These are phyloP conservation scores for Rhabdophis nuchalis DNA, from an alignment of 2,797 vertebrate genomes.

Conservation along the genomic window DNA sequence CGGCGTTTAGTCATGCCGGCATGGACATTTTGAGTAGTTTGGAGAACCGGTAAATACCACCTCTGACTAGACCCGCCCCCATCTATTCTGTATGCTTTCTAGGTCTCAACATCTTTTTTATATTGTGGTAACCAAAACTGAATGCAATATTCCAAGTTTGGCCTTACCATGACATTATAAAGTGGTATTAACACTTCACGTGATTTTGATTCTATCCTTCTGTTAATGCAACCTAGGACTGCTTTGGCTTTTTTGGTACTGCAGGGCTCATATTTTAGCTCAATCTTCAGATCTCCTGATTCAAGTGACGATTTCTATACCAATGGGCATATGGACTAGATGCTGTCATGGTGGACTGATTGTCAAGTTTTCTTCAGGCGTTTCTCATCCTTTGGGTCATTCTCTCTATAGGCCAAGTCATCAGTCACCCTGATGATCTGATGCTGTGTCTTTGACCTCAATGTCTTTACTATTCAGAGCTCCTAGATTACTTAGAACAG, in stretches of 20 bases:
- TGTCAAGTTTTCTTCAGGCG: not conserved
- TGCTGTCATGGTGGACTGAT: not conserved
- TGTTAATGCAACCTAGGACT: not conserved
- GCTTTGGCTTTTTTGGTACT: not conserved
- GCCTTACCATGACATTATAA: not conserved
- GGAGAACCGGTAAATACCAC: too few species aligned
- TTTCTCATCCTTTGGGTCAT: not conserved
- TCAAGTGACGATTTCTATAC: not conserved
- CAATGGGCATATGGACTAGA: not conserved
- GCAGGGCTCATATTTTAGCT: not conserved
- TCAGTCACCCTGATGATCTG: not conserved
- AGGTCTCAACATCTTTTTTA: not conserved
- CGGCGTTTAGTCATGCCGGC: too few species aligned
- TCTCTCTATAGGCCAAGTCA: not conserved
- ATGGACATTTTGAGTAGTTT: too few species aligned
- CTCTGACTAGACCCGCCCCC: too few species aligned
- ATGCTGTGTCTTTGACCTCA: not conserved
- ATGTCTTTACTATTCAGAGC: not conserved
- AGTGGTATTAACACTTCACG: not conserved
- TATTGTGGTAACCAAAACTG: not conserved
- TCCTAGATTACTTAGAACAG: not conserved
- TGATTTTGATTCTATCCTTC: not conserved
- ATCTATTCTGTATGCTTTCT: not conserved
- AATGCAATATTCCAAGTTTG: not conserved
- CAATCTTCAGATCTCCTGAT: not conserved